Evolutionary conservation across 2,888 invertebrate genomes (phyloP), one percentile per base, ranked within the genome.

Genomic region (Mechanitis mazaeus): DNA sequence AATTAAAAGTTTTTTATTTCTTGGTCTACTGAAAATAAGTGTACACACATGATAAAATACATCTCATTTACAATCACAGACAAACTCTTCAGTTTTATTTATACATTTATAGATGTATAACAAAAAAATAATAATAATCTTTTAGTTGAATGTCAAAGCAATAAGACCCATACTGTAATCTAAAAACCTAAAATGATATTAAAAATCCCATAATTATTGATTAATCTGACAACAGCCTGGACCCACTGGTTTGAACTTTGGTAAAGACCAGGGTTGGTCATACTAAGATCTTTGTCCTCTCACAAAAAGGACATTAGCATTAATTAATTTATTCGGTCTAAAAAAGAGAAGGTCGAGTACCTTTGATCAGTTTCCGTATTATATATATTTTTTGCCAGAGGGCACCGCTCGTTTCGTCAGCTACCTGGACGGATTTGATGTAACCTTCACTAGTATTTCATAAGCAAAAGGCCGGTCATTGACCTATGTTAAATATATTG

Each of bases 381-480:
- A 70, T 63, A 65, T 63, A 67, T 59, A 60, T 55, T 63, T 64
- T 61, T 64, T 62, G 66, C 66, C 65, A 72, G 79, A 81, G 80
- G 79, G 80, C 79, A 75, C 73, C 72, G 78, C 69, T 72, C 73
- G 66, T 70, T 71, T 70, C 71, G 69, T 77, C 68, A 66, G 69
- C 66, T 81, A 77, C 83, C 81, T 85, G 81, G 77, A 66, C 72
- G 73, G 75, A 68, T 76, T 71, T 73, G 76, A 75, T 77, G 78
- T 81, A 82, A 85, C 84, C 86, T 86, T 86, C 83, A 76, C 66
- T 69, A 69, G 73, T 80, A 80, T 82, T 83, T 83, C 83, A 79
- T 84, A 81, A 83, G 75, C 72, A 77, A 20, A 75, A 74, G 70
- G 72, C 76, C 72, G 87, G 84, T 81, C 87, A 72, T 69, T 80